These are phyloP conservation scores for Andrena minutula DNA, from an alignment of 2,888 invertebrate species.

Conservation along the genomic window DNA sequence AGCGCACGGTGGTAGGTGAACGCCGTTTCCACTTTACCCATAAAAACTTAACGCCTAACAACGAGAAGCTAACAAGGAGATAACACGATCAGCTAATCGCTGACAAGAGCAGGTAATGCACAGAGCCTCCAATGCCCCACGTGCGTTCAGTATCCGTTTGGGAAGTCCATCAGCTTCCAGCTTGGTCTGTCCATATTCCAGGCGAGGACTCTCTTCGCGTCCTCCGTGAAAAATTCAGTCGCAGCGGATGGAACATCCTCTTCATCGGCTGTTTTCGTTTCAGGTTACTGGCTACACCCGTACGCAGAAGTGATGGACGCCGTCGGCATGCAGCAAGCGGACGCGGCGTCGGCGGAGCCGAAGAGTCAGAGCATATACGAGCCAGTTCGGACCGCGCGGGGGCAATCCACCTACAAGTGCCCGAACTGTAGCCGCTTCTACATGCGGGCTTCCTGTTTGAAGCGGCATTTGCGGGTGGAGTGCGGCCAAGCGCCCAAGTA, in stretches of 20 bases:
- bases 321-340: background rate
- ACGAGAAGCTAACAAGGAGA: background rate
- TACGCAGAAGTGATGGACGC: background rate
- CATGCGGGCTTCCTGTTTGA: conserved; percentile 79
- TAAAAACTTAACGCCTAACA: background rate
- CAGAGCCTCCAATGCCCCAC: background rate
- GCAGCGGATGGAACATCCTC: conserved; percentile 30
- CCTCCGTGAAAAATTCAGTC: background rate
- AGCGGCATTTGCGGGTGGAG: conserved; percentile 82
- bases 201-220: background rate
- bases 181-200: no score
- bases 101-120: background rate
- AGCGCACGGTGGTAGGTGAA: background rate
- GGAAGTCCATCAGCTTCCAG: background rate
- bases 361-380: conserved; percentile 61
- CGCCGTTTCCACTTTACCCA: background rate
- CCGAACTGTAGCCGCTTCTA: conserved; percentile 86
- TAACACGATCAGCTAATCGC: background rate
- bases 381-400: conserved; percentile 61
- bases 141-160: background rate
- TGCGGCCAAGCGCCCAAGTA: conserved; percentile 84
- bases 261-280: conserved; percentile 68
- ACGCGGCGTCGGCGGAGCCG: background rate
- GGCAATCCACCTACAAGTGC: conserved; percentile 86
- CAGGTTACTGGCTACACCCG: conserved; percentile 76